Evolutionary conservation across 1,140 invertebrate genomes (phyloP), one percentile per base, ranked within the genome.

Genomic region (Rhagoletis zephyria): DNA sequence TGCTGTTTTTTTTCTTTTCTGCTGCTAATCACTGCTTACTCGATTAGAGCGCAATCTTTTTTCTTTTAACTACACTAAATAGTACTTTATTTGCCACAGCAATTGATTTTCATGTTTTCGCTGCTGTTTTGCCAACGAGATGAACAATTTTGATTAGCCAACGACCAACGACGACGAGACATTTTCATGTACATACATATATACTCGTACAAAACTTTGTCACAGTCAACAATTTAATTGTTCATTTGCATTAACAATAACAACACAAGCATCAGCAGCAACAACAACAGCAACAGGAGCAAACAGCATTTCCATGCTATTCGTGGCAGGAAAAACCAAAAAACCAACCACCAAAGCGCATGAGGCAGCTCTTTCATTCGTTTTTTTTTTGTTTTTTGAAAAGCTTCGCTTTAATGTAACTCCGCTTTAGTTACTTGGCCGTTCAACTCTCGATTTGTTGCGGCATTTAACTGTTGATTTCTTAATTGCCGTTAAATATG

Each of bases 401-500:
- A 56, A 56, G 6, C 40, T 67, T n/a, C 30, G 3, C 40, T 67
- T 67, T 67, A 67, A 67, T 67, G 64, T 30, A 67, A 67, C 30
- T 67, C 64, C n/a, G 30, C 30, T 56, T 51, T 56, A 56, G 74
- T 56, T 56, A 7, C n/a, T 81, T 81, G 74, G 48, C 14, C 48
- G n/a, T 81, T 81, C 74, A 81, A 81, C 74, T 81, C 74, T 19
- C 74, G 74, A 81, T 81, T 81, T 48, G 74, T 81, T 81, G 48
- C 74, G n/a, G 48, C 74, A 81, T 81, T 81, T 81, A 56, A 81
- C 48, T 56, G 74, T 81, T 81, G 74, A 81, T 81, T 81, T 81
- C 74, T 81, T 56, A 81, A 81, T 81, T 81, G 9, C n/a, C 74
- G 51, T 81, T 81, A 56, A 56, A 81, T 81, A n/a, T 81, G n/a